Evolutionary conservation across 2,113 vertebrate species (phyloP), one percentile per base, ranked within the genome.

Genomic region (Morphnarchus princeps): DNA sequence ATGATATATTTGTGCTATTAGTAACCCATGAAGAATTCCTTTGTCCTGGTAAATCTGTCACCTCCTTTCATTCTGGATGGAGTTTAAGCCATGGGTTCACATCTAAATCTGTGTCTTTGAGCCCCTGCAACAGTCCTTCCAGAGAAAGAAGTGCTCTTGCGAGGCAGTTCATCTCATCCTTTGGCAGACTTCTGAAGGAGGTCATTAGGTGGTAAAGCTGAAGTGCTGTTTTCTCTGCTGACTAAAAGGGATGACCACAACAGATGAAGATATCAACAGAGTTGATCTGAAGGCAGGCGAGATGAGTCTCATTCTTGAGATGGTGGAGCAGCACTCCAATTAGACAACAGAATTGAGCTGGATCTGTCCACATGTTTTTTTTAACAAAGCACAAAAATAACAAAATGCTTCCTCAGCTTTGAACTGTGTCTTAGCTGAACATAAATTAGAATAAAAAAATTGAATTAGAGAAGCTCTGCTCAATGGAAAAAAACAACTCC

Each of bases 321-420:
- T 1, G 1, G 0, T 8, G n/a, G 17, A 93, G 45, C 28, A 57
- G 36, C 31, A 52, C n/a, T 65, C 15, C 34, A 8, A 0, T 80
- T 42, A 81, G 18, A 36, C 16, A 31, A 19, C 20, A 38, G 32
- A 19, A 3, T 36, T 32, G 45, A 63, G 28, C 54, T 15, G n/a
- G 47, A 80, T 65, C 54, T 57, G 11, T 13, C 43, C 24, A 8
- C 15, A 19, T 3, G 0, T 36, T 82, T 83, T 59, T 47, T 66
- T 89, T 50, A 72, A 34, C 6, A 76, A 29, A 42, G 29, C 19
- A 49, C 19, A 54, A 36, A 74, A 34, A 21, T 11, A 55, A 26
- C 49, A 50, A 72, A 79, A 38, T 11, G 1, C 6, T 72, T 11
- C 62, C 63, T 82, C 80, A 86, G n/a, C 66, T 80, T 72, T 82